These are phyloP conservation scores for Brachionichthys hirsutus DNA, from an alignment of 2,113 vertebrate genomes.

Conservation along the genomic window DNA sequence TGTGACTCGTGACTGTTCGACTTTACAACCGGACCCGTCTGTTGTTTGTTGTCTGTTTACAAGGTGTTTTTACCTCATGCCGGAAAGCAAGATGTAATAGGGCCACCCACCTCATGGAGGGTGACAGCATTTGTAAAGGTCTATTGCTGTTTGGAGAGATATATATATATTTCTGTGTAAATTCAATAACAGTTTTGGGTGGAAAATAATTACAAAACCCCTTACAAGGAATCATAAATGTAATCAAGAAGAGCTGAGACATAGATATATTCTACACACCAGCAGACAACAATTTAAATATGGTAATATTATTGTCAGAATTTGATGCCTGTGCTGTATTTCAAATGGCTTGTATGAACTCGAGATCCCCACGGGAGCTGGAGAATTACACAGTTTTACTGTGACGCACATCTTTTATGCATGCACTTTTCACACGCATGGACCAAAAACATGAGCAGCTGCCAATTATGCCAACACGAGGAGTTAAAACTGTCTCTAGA, in stretches of 20 bases:
- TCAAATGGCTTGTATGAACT: constrained; percentile 64
- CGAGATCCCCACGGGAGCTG: constrained; percentile 39
- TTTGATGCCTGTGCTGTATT: constrained; percentile 41
- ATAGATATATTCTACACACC: too few species aligned
- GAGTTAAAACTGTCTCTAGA: constrained; percentile 58
- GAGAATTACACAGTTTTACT: constrained; percentile 48
- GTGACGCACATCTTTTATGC: constrained; percentile 69
- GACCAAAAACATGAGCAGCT: constrained; percentile 66
- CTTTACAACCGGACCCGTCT: too few species aligned
- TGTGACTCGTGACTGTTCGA: too few species aligned
- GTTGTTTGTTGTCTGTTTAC: too few species aligned
- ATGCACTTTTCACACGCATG: constrained; percentile 59
- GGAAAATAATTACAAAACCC: constrained; percentile 1
- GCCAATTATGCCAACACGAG: constrained; percentile 66
- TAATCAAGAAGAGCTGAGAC: constrained; percentile 2
- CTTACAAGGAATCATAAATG: neutral
- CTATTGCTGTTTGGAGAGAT: too few species aligned
- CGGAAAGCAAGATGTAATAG: too few species aligned
- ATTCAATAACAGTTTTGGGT: neutral
- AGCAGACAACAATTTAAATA: constrained; percentile 33
- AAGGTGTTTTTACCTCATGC: too few species aligned
- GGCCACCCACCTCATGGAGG: constrained; percentile 70
- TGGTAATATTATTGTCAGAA: constrained; percentile 58
- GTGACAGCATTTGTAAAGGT: too few species aligned
- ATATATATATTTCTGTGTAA: too few species aligned